Base-by-base conservation (phyloP, 2,888 invertebrate genomes). In the Adela reaumurella region DNA sequence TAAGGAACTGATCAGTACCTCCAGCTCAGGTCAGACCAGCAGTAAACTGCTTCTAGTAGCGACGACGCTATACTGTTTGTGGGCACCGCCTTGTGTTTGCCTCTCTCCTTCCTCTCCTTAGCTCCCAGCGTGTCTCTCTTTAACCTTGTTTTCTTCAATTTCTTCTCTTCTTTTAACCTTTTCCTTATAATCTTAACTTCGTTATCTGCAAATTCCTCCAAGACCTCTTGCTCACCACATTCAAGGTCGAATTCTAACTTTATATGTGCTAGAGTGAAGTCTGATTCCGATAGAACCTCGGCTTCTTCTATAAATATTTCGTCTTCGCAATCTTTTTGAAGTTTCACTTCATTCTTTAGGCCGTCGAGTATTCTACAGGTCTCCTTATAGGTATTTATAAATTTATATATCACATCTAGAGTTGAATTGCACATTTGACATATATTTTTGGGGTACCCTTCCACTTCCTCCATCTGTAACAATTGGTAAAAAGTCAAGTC, bases 11-110 rank as follows among this genome's bases (percentile, higher is more conserved):
- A n/a, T 67, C n/a, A n/a, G n/a, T 73, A 79, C 78, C 76, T 70
- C 77, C 76, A 77, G 60, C 62, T 61, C 56, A 68, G 65, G 46
- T 70, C 76, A 58, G 57, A 68, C 76, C 76, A 79, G 35, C 58
- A 48, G 59, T 68, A 77, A 52, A 68, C 67, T 43, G 70, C 72
- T 62, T 77, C 77, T 56, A 76, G 58, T 56, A 77, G 60, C 52
- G 76, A 72, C 47, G 70, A 62, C 45, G 73, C 73, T 51, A 73
- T 62, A 56, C 60, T 69, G 54, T 63, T 67, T 1, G 51, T 43
- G 43, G 10, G 42, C n/a, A 14, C 20, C 28, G 11, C 43, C 18
- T n/a, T n/a, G 64, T 65, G 52, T 57, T 60, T 46, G 53, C 55
- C 28, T 49, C 53, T 29, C 48, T 50, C 48, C 53, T 51, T 17